Conservation (phyloP, 1,140 invertebrate species). For the Drosophila sp. region DNA sequence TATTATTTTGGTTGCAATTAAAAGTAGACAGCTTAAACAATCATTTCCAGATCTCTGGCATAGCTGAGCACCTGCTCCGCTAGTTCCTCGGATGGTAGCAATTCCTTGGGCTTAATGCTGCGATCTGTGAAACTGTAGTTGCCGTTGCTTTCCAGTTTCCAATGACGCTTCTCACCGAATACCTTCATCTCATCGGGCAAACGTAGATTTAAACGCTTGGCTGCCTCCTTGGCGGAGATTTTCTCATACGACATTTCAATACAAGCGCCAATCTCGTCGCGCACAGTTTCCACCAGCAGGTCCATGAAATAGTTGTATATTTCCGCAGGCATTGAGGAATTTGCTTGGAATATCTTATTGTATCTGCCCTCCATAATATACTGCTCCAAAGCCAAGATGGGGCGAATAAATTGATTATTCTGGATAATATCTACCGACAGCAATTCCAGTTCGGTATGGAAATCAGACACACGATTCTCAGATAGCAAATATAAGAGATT, state of each 20-base stretch:
- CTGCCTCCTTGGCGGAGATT: slow-evolving; percentile 94
- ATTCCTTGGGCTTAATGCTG: slow-evolving; percentile 89
- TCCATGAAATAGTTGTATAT: slow-evolving; percentile 99
- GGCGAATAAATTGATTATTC: slow-evolving; percentile 96
- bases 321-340: slow-evolving; percentile 95
- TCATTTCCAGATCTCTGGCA: slow-evolving; percentile 99
- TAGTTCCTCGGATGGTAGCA: slow-evolving; percentile 94
- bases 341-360: slow-evolving; percentile 91
- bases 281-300: slow-evolving; percentile 96
- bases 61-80: slow-evolving; percentile 98
- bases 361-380: slow-evolving; percentile 99
- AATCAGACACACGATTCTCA: slow-evolving; percentile 98
- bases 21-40: slow-evolving; percentile 89
- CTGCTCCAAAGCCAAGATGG: slow-evolving; percentile 98
- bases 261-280: slow-evolving; percentile 97
- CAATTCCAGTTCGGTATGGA: slow-evolving; percentile 98
- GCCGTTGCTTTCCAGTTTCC: slow-evolving; percentile 91
- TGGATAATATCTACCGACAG: slow-evolving; percentile 96
- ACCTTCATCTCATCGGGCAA: slow-evolving; percentile 89
- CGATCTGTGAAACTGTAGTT: slow-evolving; percentile 91
- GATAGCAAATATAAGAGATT: slow-evolving; percentile 98
- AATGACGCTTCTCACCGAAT: slow-evolving; percentile 92
- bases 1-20: slow-evolving; percentile 5
- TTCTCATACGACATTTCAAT: slow-evolving; percentile 98
- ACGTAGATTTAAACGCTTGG: slow-evolving; percentile 94